phyloP scores from a whole-genome alignment of 2,113 vertebrate genomes.

The Oreotrochilus melanogaster region DNA sequence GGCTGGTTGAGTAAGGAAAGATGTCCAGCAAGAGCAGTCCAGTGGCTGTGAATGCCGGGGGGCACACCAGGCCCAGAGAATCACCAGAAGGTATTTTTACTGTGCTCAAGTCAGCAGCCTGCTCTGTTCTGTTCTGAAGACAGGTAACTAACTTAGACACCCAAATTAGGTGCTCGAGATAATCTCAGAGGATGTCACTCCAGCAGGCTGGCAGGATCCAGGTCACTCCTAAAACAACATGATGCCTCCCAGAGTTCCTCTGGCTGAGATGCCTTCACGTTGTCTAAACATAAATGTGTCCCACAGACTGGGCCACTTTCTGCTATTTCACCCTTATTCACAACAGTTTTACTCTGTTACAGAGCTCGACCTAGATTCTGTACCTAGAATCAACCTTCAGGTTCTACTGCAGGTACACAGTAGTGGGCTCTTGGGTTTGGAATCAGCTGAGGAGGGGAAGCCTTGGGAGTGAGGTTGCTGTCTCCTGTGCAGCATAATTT shows the following conservation, averaged over 20 bases:
- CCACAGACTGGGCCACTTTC: not conserved
- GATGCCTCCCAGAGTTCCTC: not conserved
- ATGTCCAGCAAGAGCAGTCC: not conserved
- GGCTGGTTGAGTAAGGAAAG: not conserved
- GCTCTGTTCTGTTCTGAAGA: not conserved
- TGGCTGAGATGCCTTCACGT: not conserved
- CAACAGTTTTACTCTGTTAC: not conserved
- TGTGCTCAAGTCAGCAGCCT: not conserved
- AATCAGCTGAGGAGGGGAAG: not conserved
- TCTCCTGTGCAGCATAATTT: not conserved
- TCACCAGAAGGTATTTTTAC: not conserved
- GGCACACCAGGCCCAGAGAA: not conserved
- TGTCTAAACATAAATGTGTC: not conserved
- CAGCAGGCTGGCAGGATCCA: not conserved
- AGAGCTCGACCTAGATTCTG: not conserved
- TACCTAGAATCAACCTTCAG: not conserved
- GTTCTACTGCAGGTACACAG: fast-evolving
- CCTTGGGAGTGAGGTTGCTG: not conserved
- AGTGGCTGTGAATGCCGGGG: not conserved
- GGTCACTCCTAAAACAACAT: not conserved
- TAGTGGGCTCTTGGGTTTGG: not conserved
- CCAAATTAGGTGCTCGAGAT: not conserved
- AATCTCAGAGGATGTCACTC: not conserved
- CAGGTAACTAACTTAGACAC: not conserved
- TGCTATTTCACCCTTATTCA: not conserved